Percentiles rank a stretch among this genome's conserved stretches.
These are phyloP conservation scores for Pempheris klunzingeri DNA, from an alignment of 2,797 vertebrate genomes.

Conservation along the genomic window DNA sequence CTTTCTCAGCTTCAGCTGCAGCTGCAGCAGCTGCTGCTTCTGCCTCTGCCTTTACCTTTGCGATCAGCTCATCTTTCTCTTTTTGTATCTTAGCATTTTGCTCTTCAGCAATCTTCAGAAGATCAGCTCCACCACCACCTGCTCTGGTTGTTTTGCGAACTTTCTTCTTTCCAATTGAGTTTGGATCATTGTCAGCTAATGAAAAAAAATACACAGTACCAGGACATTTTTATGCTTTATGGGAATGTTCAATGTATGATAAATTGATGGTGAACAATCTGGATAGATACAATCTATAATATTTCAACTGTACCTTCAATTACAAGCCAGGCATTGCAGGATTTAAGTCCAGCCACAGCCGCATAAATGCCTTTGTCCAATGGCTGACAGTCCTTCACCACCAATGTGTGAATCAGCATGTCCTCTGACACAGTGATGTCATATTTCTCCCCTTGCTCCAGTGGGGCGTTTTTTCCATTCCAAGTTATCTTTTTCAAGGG, in stretches of 20 bases:
- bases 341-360: conserved; percentile 81
- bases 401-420: conserved; percentile 88
- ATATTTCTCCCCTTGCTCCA: conserved; percentile 84
- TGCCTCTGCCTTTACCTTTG: conserved; percentile 62
- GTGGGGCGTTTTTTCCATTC: conserved; percentile 83
- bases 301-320: conserved; percentile 85
- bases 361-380: conserved; percentile 91
- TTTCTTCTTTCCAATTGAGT: conserved; percentile 78
- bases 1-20: conserved; percentile 24
- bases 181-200: conserved; percentile 81
- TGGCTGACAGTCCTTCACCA: conserved; percentile 82
- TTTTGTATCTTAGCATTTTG: conserved; percentile 80
- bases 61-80: conserved; percentile 72
- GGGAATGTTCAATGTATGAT: not conserved
- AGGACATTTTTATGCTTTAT: not conserved
- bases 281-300: conserved; percentile 1
- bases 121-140: conserved; percentile 76
- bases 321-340: conserved; percentile 90
- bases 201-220: conserved; percentile 7
- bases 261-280: not conserved
- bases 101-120: conserved; percentile 79
- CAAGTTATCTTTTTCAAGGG: conserved; percentile 85
- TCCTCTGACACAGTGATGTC: conserved; percentile 87
- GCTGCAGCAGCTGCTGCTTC: conserved; percentile 21
- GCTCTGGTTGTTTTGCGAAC: conserved; percentile 84